Base-by-base conservation (phyloP, 2,888 invertebrate genomes). In the Tenthredo mesomela region DNA sequence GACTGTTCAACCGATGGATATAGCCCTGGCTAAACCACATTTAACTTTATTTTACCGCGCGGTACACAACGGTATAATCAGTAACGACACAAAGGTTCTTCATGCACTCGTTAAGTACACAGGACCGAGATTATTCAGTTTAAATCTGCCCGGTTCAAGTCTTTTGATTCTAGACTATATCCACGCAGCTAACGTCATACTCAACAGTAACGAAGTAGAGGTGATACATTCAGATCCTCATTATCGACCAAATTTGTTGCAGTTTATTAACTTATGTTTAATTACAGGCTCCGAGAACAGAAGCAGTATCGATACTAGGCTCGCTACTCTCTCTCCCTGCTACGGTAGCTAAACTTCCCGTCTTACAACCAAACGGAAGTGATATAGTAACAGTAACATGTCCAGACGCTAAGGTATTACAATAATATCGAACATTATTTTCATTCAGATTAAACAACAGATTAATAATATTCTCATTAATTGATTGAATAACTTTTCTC, bases 281-380 rank as follows among this genome's bases (percentile, higher is more conserved):
- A 88, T 91, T 88, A 3, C 94, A 96, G 96, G 96, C 96, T 86
- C 99, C 99, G 0, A 95, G 98, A 85, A 96, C 97, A 12, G 99
- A 99, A 91, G 98, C 98, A 0, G 96, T 98, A 37, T 97, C 98
- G 0, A 96, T 99, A 86, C 94, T 99, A 50, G 98, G 98, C 0
- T 97, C 98, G 0, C 93, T 99, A 84, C 94, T 99, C 67, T 97
- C 98, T 87, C 95, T 98, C 88, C 97, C 98, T 0, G 96, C 96
- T 88, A 95, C 95, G 12, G 94, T 96, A 85, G 94, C 95, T 90
- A 95, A 95, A 89, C 94, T 96, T 73, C 96, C 96, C 1, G 96
- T 96, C 92, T 93, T 97, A 77, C 95, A 96, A 88, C 96, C 96
- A 0, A 95, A 95, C 86, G 94, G 95, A 1, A 93, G 95, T 71